These are phyloP conservation scores for Anguilla marmorata DNA, from an alignment of 2,797 vertebrate species.

Conservation along the genomic window DNA sequence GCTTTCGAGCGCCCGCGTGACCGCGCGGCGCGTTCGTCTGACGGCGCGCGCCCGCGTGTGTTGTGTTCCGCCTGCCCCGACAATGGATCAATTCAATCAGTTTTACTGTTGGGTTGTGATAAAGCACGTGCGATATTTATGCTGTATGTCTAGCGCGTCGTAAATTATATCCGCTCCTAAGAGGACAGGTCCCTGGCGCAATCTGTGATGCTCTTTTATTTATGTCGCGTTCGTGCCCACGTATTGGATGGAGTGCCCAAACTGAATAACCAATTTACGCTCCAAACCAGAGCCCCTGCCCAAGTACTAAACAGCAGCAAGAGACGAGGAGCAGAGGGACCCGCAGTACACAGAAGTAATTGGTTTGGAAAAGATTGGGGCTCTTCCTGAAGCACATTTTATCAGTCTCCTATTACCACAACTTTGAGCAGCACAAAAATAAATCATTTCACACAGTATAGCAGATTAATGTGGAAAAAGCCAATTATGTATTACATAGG, in stretches of 20 bases:
- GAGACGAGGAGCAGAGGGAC: constrained; percentile 20
- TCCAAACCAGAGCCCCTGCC: background rate
- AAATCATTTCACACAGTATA: background rate
- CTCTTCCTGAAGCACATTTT: constrained; percentile 18
- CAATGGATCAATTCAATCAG: constrained; percentile 60
- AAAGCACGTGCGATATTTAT: constrained; percentile 53
- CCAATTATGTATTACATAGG: background rate
- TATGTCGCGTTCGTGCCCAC: constrained; percentile 54
- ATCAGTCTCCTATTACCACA: constrained; percentile 35
- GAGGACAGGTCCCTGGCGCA: constrained; percentile 56
- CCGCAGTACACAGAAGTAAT: constrained; percentile 24
- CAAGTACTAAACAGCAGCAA: constrained; percentile 35
- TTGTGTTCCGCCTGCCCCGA: constrained; percentile 36
- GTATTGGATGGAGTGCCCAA: constrained; percentile 43
- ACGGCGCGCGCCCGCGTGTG: constrained; percentile 31
- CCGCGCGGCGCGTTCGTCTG: background rate
- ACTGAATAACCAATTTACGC: constrained; percentile 37
- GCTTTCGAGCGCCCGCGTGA: background rate
- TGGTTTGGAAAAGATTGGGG: constrained; percentile 28
- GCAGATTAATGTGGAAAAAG: background rate
- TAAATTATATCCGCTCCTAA: constrained; percentile 63
- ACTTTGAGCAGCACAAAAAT: constrained; percentile 18
- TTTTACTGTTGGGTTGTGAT: constrained; percentile 55
- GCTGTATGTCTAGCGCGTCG: constrained; percentile 44
- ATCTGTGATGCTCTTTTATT: constrained; percentile 59